Base-by-base conservation (phyloP, 2,113 vertebrate species). In the Callipepla squamata region DNA sequence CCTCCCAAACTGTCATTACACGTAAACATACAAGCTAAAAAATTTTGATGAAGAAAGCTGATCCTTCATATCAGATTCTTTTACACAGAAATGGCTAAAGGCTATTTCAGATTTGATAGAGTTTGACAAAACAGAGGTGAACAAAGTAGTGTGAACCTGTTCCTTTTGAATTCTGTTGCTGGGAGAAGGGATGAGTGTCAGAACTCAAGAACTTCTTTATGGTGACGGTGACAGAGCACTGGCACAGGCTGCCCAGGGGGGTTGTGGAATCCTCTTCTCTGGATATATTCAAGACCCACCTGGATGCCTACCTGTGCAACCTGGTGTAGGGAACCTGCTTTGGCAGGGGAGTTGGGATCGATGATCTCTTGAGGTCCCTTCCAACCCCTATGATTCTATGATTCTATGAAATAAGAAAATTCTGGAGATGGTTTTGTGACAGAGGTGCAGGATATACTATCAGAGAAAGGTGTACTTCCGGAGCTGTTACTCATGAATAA, bases 401-500 rank as follows among this genome's bases (percentile, higher is more conserved):
- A 36, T 36, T 36, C 36, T 36, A 7, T 36, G 36, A 36, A 76
- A 44, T 18, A 57, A 48, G n/a, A 14, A 63, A 65, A 0, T 5
- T 62, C 42, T 70, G 38, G 20, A 50, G 17, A 17, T n/a, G 53
- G 51, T 77, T 73, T 76, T 76, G 51, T 40, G 13, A 12, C 6
- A 18, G 0, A 0, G 7, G 1, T 63, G 6, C 32, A 77, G 32
- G 32, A 50, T 26, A 6, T 14, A 55, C 30, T 38, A 45, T 34
- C 13, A 9, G 22, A 75, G 30, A 76, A n/a, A n/a, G 6, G 9
- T 48, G 21, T 21, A 65, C 13, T 79, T n/a, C 23, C 78, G 25
- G 13, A 68, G n/a, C 47, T 40, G 73, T 50, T 62, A 32, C 26
- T 40, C 58, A 13, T 62, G 34, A 77, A 48, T 23, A 77, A 28